Evolutionary conservation across 2,113 vertebrate genomes (phyloP).

Genomic region (Brienomyrus brachyistius): DNA sequence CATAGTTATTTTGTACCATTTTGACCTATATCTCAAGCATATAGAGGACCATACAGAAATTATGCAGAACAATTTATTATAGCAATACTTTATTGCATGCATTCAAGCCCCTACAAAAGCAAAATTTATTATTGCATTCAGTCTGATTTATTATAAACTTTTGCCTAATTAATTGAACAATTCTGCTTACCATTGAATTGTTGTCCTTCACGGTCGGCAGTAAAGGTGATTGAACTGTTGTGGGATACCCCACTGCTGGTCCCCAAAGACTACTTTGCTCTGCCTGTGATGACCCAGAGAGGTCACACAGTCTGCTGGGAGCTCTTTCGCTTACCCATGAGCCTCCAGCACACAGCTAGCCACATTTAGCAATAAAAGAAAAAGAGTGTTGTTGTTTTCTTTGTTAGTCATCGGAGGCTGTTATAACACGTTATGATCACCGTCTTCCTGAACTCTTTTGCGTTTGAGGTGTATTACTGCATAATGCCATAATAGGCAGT

Average conservation of each 20-base stretch:
- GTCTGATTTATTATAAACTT: slow-evolving; percentile 14
- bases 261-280: background rate
- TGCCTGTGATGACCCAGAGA: slow-evolving; percentile 41
- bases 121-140: background rate
- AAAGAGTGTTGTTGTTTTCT: background rate
- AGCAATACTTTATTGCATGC: background rate
- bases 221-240: slow-evolving; percentile 7
- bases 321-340: background rate
- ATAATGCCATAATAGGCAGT: background rate
- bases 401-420: background rate
- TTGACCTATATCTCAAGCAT: background rate
- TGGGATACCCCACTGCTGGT: background rate
- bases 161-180: slow-evolving; percentile 4
- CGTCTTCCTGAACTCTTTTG: background rate
- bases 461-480: background rate
- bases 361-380: background rate
- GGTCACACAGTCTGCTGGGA: slow-evolving; percentile 42
- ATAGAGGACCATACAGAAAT: background rate
- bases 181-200: background rate
- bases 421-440: background rate
- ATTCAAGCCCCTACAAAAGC: background rate
- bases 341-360: background rate
- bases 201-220: slow-evolving; percentile 1
- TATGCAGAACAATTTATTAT: slow-evolving; percentile 2
- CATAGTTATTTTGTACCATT: background rate